These are phyloP conservation scores for Tetranychus piercei DNA, from an alignment of 2,888 invertebrate genomes.

Conservation along the genomic window DNA sequence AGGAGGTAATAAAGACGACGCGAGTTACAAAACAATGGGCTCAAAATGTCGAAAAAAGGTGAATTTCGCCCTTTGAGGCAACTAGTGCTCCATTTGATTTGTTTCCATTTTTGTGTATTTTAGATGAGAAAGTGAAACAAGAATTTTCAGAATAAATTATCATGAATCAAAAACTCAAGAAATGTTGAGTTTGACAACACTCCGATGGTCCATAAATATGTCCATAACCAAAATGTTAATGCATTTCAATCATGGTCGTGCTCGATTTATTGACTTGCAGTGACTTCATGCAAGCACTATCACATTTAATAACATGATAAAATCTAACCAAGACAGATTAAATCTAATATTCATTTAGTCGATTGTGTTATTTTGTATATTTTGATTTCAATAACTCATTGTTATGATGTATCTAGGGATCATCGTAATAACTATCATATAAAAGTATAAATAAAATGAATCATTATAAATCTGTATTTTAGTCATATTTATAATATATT, in stretches of 20 bases:
- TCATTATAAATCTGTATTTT: background rate
- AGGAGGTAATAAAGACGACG: too few relatives aligned
- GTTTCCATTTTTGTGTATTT: too few relatives aligned
- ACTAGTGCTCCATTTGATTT: too few relatives aligned
- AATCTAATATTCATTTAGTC: too few relatives aligned
- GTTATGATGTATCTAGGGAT: too few relatives aligned
- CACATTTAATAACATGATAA: constrained; percentile 75
- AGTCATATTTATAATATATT: background rate
- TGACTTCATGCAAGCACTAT: constrained; percentile 93
- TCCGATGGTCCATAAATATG: constrained; percentile 98
- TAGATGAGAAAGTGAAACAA: too few relatives aligned
- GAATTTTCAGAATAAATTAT: background rate
- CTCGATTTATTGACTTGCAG: constrained; percentile 97
- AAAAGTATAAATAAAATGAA: background rate
- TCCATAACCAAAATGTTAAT: constrained; percentile 85
- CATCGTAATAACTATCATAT: background rate
- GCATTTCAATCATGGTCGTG: constrained; percentile 96
- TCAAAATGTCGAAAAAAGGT: too few relatives aligned
- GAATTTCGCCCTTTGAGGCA: too few relatives aligned
- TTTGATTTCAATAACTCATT: too few relatives aligned
- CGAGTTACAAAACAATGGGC: too few relatives aligned
- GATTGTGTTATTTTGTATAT: too few relatives aligned
- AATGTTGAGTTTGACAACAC: constrained; percentile 54
- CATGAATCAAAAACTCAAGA: background rate
- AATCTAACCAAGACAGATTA: background rate